phyloP scores from a whole-genome alignment of 2,113 vertebrate genomes.

The Puma concolor region DNA sequence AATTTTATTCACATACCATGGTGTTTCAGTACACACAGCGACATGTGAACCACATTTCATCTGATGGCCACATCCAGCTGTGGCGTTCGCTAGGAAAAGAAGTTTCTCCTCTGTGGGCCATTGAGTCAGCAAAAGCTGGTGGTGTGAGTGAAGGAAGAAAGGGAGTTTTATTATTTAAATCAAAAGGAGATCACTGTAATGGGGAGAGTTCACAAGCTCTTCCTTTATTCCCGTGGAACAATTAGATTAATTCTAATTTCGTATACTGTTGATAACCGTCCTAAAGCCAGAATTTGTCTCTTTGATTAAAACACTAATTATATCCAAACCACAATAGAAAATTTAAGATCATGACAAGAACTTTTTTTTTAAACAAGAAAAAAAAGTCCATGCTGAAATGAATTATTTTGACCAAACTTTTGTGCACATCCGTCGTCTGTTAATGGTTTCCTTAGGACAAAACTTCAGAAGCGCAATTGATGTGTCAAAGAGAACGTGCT shows the following conservation, averaged over 20 bases:
- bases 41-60: neutral
- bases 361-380: neutral
- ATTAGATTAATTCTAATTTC: neutral
- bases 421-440: neutral
- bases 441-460: conserved; percentile 26
- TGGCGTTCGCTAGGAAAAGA: neutral
- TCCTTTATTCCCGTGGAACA: neutral
- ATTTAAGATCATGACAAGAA: neutral
- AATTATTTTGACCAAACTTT: neutral
- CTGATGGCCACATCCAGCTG: neutral
- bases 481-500: neutral
- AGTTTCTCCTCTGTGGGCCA: neutral
- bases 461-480: neutral
- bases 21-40: neutral
- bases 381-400: neutral
- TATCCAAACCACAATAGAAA: neutral
- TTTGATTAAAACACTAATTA: neutral
- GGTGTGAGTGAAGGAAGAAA: neutral
- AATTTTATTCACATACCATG: neutral
- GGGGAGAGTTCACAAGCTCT: neutral
- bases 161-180: neutral
- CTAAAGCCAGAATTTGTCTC: neutral
- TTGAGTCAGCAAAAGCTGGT: neutral
- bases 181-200: neutral
- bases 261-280: neutral